Conservation (phyloP, 1,140 invertebrate genomes). For the Drosophila persimilis region DNA sequence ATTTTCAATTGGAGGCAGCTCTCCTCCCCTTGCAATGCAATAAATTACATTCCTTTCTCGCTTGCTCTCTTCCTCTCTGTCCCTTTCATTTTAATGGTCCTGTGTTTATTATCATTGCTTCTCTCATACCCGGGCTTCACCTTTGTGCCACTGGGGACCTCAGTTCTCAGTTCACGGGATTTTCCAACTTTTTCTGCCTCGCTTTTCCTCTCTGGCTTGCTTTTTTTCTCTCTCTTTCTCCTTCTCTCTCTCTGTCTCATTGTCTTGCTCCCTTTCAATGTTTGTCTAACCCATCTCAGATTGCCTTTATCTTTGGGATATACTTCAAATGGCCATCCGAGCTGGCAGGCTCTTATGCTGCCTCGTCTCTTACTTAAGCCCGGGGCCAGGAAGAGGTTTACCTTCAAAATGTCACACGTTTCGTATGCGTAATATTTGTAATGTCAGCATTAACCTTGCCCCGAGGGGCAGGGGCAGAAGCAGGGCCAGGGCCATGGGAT, state of each 20-base stretch:
- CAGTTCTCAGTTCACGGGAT: background rate
- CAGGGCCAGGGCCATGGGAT: too few relatives aligned
- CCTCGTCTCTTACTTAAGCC: background rate
- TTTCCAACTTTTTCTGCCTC: background rate
- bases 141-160: background rate
- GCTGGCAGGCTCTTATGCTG: constrained; percentile 1
- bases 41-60: constrained; percentile 17
- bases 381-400: background rate
- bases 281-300: constrained; percentile 42
- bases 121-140: constrained; percentile 13
- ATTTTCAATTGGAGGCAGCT: constrained; percentile 22
- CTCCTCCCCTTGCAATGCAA: constrained; percentile 3
- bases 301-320: constrained; percentile 48
- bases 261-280: background rate
- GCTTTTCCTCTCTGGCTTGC: background rate
- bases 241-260: background rate
- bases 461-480: too few relatives aligned
- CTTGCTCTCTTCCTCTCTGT: background rate
- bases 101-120: constrained; percentile 42
- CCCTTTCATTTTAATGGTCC: constrained; percentile 35
- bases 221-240: background rate
- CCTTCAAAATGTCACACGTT: constrained; percentile 37
- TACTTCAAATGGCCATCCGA: constrained; percentile 49
- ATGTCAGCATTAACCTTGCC: constrained; percentile 20
- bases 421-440: constrained; percentile 41